These are phyloP conservation scores for Penaeus japonicus DNA, from an alignment of 1,140 invertebrate genomes.

Conservation along the genomic window DNA sequence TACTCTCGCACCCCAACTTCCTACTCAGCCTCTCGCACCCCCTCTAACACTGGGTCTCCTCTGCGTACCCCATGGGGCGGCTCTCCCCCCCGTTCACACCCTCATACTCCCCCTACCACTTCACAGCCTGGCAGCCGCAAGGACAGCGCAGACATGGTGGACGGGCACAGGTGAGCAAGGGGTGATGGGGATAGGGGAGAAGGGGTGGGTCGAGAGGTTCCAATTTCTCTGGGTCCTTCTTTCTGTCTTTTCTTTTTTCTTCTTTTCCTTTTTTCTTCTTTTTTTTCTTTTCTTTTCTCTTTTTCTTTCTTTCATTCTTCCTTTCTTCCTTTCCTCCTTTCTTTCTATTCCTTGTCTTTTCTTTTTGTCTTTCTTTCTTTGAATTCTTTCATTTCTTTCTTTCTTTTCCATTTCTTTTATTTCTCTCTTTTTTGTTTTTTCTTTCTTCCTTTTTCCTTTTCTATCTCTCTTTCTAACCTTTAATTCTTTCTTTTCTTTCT, in stretches of 20 bases:
- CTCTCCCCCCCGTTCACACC: slow-evolving; percentile 49
- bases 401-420: too few relatives aligned
- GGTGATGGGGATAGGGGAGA: neutral
- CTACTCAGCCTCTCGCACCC: slow-evolving; percentile 54
- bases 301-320: too few relatives aligned
- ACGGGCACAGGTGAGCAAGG: slow-evolving; percentile 32
- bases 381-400: too few relatives aligned
- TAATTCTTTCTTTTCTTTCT: too few relatives aligned
- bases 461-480: too few relatives aligned
- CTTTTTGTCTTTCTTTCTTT: too few relatives aligned
- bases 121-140: slow-evolving; percentile 43
- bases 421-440: neutral
- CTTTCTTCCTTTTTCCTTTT: neutral
- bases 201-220: too few relatives aligned
- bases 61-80: slow-evolving; percentile 51
- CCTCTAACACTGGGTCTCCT: slow-evolving; percentile 55
- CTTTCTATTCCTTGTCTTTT: too few relatives aligned
- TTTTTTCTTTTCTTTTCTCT: too few relatives aligned
- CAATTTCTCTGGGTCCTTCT: neutral
- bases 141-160: slow-evolving; percentile 34
- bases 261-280: neutral
- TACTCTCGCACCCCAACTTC: slow-evolving; percentile 44
- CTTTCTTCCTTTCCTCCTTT: too few relatives aligned
- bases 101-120: slow-evolving; percentile 43
- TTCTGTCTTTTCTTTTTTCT: neutral